Evolutionary conservation across 1,140 invertebrate genomes (phyloP).

Genomic region (Tetragonula clypearis): DNA sequence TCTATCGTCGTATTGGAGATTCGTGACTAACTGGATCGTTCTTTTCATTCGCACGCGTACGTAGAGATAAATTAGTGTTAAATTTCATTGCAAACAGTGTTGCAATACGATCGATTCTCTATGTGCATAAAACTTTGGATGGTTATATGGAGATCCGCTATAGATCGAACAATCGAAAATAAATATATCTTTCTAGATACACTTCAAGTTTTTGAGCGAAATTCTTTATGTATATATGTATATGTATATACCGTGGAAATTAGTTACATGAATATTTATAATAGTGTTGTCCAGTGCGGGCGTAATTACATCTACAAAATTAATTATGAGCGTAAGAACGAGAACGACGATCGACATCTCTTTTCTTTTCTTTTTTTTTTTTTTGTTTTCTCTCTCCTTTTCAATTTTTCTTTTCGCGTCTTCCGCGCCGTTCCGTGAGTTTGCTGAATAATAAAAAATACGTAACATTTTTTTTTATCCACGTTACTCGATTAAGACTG

Average conservation of each 20-base stretch:
- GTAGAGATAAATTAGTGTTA: background rate
- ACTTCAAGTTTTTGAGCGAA: constrained; percentile 18
- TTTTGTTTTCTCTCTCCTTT: no score
- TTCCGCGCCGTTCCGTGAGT: background rate
- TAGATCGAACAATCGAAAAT: background rate
- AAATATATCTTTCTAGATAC: background rate
- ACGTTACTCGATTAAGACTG: background rate
- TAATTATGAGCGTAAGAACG: background rate
- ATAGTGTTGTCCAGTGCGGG: background rate
- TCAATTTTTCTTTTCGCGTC: background rate
- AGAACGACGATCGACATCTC: background rate
- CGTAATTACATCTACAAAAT: background rate
- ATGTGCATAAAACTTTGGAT: background rate
- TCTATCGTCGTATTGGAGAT: background rate
- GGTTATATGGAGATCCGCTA: background rate
- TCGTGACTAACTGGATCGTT: background rate
- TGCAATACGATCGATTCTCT: background rate
- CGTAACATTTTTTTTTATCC: background rate
- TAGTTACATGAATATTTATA: constrained; percentile 27
- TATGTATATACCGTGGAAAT: background rate
- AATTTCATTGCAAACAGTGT: background rate
- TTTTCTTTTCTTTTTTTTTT: no score
- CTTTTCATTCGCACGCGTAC: constrained; percentile 2
- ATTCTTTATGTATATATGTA: background rate
- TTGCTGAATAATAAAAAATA: background rate